Evolutionary conservation across 2,888 invertebrate genomes (phyloP).

Genomic region (Eurois occulta): DNA sequence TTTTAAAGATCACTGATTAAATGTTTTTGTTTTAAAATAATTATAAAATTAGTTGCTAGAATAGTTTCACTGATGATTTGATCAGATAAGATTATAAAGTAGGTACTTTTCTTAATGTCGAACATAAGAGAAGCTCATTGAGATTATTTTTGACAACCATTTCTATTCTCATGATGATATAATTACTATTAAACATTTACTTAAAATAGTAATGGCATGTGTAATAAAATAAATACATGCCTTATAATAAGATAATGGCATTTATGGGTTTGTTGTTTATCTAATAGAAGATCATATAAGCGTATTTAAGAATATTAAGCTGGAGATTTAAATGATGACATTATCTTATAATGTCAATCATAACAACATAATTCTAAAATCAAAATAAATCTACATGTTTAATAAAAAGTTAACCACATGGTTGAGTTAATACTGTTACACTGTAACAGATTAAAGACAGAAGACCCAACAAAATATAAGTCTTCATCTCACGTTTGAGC

Average conservation of each 20-base stretch:
- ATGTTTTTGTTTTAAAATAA: not conserved
- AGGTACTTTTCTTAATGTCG: not conserved
- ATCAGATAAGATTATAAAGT: not conserved
- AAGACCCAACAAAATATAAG: not conserved
- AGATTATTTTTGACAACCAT: not conserved
- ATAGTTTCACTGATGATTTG: not conserved
- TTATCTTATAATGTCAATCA: constrained; percentile 1
- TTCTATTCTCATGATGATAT: not conserved
- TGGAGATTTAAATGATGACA: constrained; percentile 20
- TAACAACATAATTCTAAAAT: not conserved
- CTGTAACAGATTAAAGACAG: not conserved
- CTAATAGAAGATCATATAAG: not conserved
- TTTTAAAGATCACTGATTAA: not conserved
- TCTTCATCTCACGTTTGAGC: constrained; percentile 7
- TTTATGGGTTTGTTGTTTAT: not conserved
- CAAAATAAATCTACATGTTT: not conserved
- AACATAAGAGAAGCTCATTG: not conserved
- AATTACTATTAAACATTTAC: not conserved
- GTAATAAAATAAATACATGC: not conserved
- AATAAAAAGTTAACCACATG: not conserved
- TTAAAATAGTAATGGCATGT: not conserved
- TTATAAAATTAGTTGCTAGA: not conserved
- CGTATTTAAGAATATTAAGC: constrained; percentile 11
- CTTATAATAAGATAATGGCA: not conserved
- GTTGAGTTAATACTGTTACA: constrained; percentile 2